Base-by-base conservation (phyloP, 2,888 invertebrate species). In the Chymomyza amoena region DNA sequence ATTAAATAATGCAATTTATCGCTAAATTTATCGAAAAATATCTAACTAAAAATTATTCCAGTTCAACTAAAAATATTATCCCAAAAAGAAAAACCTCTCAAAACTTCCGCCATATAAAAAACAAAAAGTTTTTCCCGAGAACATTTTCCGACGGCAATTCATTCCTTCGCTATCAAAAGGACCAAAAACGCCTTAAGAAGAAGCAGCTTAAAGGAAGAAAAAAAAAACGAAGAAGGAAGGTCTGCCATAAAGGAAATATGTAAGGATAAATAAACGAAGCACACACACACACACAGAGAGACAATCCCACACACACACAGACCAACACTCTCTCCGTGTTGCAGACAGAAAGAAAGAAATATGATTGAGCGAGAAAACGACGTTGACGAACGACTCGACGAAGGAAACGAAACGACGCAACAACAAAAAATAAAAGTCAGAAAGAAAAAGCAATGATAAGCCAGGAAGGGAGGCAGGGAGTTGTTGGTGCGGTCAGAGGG, bases 401-500 rank as follows among this genome's bases (percentile, higher is more conserved):
- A 32, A 32, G 32, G 13, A n/a, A n/a, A n/a, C n/a, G 4, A 62
- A 45, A 18, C 61, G 28, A 28, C 54, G 52, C 61, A 61, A 61
- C 45, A 61, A 13, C 61, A 51, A 51, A 39, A 45, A 51, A 39
- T 20, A 15, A 5, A 50, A 62, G 15, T 9, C 64, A 54, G 13
- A 45, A 28, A 25, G 18, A 51, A 20, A 20, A 52, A 54, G 61
- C 52, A 66, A 28, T 25, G 16, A 52, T 45, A 13, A 32, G 32
- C 32, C 13, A 36, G 39, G 1, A 10, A 13, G 39, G 39, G 1
- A 7, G 39, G 39, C 6, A 6, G 39, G 39, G 13, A 4, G 39
- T 10, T 13, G 39, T 7, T 13, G 13, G 39, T 32, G 39, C 57
- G 57, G 39, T 50, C 36, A 66, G 59, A 64, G 79, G 76, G 77